These are phyloP conservation scores for Vesta saturnalis DNA, from an alignment of 2,888 invertebrate species.

Conservation along the genomic window DNA sequence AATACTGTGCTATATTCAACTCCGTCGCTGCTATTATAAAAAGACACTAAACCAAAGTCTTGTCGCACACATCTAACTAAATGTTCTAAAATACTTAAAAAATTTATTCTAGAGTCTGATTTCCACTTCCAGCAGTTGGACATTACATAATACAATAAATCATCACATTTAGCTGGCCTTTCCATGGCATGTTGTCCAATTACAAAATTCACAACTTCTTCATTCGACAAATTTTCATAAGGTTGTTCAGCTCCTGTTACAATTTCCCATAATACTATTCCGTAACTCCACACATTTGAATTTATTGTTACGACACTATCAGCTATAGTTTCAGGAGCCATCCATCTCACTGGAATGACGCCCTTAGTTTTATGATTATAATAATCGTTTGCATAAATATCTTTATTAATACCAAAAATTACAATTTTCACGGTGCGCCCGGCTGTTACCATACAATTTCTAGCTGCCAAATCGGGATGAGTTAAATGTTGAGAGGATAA, in stretches of 20 bases:
- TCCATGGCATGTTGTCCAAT: constrained; percentile 68
- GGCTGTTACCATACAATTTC: constrained; percentile 75
- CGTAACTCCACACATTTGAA: constrained; percentile 74
- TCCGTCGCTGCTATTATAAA: constrained; percentile 71
- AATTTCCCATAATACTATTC: constrained; percentile 82
- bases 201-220: constrained; percentile 69
- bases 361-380: constrained; percentile 62
- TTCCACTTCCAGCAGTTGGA: constrained; percentile 73
- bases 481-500: constrained; percentile 76
- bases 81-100: constrained; percentile 68
- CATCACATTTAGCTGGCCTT: constrained; percentile 72
- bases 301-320: constrained; percentile 74
- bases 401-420: constrained; percentile 74
- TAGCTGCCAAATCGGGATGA: constrained; percentile 77
- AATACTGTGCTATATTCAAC: constrained; percentile 65
- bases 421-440: constrained; percentile 72
- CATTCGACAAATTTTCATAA: constrained; percentile 74
- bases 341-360: constrained; percentile 75
- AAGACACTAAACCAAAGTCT: constrained; percentile 69
- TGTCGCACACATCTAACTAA: constrained; percentile 67
- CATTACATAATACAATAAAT: constrained; percentile 73
- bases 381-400: constrained; percentile 76
- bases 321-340: constrained; percentile 75
- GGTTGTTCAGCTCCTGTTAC: constrained; percentile 78
- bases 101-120: constrained; percentile 71